phyloP scores from a whole-genome alignment of 2,797 vertebrate species.

The Emys orbicularis region DNA sequence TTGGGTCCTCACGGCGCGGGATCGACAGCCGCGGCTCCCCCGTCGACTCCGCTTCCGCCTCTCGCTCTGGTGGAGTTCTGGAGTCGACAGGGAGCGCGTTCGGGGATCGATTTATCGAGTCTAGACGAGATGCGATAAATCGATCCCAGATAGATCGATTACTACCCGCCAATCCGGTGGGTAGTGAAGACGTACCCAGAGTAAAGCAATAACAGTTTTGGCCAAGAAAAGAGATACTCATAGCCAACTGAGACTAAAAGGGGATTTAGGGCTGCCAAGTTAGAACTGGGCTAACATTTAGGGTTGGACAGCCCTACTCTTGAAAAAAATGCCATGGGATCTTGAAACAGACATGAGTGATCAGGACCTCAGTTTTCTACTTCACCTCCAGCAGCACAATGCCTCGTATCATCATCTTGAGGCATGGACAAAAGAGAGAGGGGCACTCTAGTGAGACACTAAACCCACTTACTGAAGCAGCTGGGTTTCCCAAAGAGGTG shows the following conservation, averaged over 20 bases:
- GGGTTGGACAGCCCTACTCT: neutral
- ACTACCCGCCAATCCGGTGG: no score
- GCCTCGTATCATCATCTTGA: slow-evolving; percentile 18
- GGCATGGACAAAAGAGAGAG: neutral
- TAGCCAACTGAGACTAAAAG: neutral
- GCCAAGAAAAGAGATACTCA: rapidly evolving
- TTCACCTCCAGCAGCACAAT: slow-evolving; percentile 13
- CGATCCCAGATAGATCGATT: no score
- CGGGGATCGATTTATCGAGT: no score
- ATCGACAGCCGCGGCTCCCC: no score
- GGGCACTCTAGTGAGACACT: neutral
- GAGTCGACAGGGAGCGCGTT: no score
- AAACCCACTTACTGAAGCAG: slow-evolving; percentile 36
- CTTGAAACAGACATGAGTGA: neutral
- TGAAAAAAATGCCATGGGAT: slow-evolving; percentile 29
- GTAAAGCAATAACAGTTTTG: neutral
- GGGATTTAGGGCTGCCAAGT: neutral
- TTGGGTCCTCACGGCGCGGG: no score
- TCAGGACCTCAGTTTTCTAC: neutral
- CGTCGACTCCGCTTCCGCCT: no score
- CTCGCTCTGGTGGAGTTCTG: no score
- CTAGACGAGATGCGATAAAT: no score
- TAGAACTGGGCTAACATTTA: neutral
- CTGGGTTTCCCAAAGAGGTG: neutral
- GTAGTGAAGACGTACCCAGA: neutral